These are phyloP conservation scores for Eristalis pertinax DNA, from an alignment of 2,888 invertebrate species.

Conservation along the genomic window DNA sequence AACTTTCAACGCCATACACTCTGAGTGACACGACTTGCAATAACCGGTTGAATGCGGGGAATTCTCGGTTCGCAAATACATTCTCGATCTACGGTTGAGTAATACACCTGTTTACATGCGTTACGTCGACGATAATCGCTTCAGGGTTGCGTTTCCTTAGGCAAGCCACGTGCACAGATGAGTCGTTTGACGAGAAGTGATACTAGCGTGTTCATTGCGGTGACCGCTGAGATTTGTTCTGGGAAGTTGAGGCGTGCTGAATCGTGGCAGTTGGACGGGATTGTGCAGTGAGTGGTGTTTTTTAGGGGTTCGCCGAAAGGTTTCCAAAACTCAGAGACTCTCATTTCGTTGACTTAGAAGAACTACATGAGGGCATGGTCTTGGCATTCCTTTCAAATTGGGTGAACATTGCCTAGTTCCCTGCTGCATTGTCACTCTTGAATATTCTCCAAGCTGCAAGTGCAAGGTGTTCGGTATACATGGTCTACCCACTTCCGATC, in stretches of 20 bases:
- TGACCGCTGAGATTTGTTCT: not conserved
- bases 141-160: not conserved
- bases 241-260: not conserved
- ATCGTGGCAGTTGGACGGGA: not conserved
- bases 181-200: not conserved
- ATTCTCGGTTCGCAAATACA: not conserved
- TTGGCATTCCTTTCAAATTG: no score
- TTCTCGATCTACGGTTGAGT: not conserved
- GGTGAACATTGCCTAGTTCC: no score
- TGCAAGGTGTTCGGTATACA: no score
- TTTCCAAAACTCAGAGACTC: no score
- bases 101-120: slow-evolving; percentile 2
- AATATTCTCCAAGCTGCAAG: no score
- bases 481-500: no score
- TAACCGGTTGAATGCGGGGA: slow-evolving; percentile 22
- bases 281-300: not conserved
- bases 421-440: no score
- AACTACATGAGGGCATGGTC: no score
- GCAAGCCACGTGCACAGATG: not conserved
- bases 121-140: not conserved
- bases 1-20: slow-evolving; percentile 16
- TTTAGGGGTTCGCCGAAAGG: no score
- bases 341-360: no score
- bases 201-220: not conserved
- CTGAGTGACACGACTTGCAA: not conserved